Percentiles rank a stretch among this genome's conserved stretches.
These are phyloP conservation scores for Echeneis naucrates DNA, from an alignment of 2,797 vertebrate species.

Conservation along the genomic window DNA sequence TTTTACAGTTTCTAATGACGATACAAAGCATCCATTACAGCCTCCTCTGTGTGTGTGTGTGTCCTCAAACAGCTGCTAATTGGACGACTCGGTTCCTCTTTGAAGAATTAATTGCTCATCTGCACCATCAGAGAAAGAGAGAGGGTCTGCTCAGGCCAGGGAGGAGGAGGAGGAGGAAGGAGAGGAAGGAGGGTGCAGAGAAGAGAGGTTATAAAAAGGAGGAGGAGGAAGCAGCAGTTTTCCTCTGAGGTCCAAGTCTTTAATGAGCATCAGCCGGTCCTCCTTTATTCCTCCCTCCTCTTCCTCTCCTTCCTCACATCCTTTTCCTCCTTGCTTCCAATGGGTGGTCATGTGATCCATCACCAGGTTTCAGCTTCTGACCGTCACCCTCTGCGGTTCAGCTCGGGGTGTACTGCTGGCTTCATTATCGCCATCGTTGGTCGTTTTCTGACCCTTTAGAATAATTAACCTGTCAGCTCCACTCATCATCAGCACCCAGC, in stretches of 20 bases:
- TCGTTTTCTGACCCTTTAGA: too few species aligned
- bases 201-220: background rate
- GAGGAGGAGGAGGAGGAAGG: conserved; percentile 9
- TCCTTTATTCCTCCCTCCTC: conserved; percentile 2
- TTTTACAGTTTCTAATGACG: conserved; percentile 62
- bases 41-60: conserved; percentile 23
- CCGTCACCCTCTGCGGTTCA: too few species aligned
- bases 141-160: conserved; percentile 19
- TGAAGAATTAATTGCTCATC: conserved; percentile 74
- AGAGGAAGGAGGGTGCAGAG: background rate
- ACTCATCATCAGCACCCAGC: background rate
- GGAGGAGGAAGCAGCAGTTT: conserved; percentile 59
- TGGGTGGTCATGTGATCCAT: too few species aligned
- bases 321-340: background rate
- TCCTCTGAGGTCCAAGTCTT: conserved; percentile 68
- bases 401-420: too few species aligned
- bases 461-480: background rate
- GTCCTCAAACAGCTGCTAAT: conserved; percentile 70
- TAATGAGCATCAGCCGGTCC: conserved; percentile 75
- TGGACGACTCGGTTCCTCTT: conserved; percentile 68
- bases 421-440: too few species aligned
- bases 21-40: conserved; percentile 55
- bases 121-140: too few species aligned
- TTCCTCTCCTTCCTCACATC: conserved; percentile 1
- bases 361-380: too few species aligned